These are phyloP conservation scores for Tetrao urogallus DNA, from an alignment of 2,113 vertebrate genomes.

Conservation along the genomic window DNA sequence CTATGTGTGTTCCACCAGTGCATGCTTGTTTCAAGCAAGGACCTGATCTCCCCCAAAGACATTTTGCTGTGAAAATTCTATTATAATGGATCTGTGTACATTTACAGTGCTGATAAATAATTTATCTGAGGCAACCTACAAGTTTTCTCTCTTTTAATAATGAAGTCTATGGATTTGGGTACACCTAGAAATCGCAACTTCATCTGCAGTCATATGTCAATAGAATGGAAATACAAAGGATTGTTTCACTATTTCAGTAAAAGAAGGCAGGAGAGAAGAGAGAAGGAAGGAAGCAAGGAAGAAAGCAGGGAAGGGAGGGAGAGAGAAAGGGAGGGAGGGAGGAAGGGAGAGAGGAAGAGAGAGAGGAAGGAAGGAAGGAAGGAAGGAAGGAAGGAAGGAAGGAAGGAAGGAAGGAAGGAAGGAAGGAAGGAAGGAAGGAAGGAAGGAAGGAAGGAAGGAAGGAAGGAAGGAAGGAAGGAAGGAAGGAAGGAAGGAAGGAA, in stretches of 20 bases:
- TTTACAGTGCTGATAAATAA: not conserved
- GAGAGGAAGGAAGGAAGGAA: not conserved
- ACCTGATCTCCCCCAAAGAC: conserved; percentile 4
- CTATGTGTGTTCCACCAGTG: not conserved
- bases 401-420: not conserved
- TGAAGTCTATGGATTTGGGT: not conserved
- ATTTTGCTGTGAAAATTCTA: not conserved
- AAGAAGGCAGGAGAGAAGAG: not conserved
- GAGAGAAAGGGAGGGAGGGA: too few relatives aligned
- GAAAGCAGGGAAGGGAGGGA: not conserved
- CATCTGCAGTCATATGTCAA: not conserved
- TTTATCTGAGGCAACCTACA: not conserved
- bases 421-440: not conserved
- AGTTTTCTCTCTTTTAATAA: not conserved
- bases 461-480: too few relatives aligned
- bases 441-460: not conserved
- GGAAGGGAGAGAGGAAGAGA: too few relatives aligned
- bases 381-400: not conserved
- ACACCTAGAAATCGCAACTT: not conserved
- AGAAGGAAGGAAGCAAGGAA: not conserved
- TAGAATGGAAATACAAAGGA: not conserved
- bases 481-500: not conserved
- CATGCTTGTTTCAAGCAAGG: not conserved
- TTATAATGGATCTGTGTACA: not conserved
- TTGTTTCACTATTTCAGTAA: not conserved